Evolutionary conservation across 1,140 invertebrate genomes (phyloP).

Genomic region (Drosophila gunungcola): DNA sequence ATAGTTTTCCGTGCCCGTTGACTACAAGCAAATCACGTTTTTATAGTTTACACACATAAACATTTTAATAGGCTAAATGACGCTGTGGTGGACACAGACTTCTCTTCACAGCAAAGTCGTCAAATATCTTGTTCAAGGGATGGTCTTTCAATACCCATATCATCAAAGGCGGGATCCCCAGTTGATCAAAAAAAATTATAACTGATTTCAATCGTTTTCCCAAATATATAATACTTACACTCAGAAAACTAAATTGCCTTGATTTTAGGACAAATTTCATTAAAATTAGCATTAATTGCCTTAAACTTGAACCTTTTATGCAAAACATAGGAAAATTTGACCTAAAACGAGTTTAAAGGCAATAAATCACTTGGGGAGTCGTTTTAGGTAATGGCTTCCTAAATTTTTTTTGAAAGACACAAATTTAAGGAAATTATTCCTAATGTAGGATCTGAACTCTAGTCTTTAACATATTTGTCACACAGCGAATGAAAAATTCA

Average conservation of each 20-base stretch:
- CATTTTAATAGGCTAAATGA: slow-evolving; percentile 32
- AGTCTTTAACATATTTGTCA: too few species aligned
- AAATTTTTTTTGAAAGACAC: too few species aligned
- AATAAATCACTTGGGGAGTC: too few species aligned
- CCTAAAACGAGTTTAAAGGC: too few species aligned
- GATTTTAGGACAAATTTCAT: too few species aligned
- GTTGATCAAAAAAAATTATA: slow-evolving; percentile 11
- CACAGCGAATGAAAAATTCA: not conserved
- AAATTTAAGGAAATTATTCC: too few species aligned
- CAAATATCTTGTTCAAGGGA: slow-evolving; percentile 21
- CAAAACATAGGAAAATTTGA: too few species aligned
- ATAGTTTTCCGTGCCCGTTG: slow-evolving; percentile 21
- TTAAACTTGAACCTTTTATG: too few species aligned
- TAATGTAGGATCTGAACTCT: too few species aligned
- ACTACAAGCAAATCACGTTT: slow-evolving; percentile 39
- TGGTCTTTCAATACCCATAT: slow-evolving; percentile 8
- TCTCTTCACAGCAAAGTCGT: not conserved
- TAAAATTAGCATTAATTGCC: too few species aligned
- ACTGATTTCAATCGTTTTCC: not conserved
- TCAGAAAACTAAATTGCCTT: too few species aligned
- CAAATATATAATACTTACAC: not conserved
- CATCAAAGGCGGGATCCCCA: slow-evolving; percentile 45
- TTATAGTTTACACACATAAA: slow-evolving; percentile 60
- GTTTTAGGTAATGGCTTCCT: too few species aligned
- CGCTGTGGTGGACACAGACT: slow-evolving; percentile 1